Base-by-base conservation (phyloP, 2,113 vertebrate species). In the Lucifuga dentata region DNA sequence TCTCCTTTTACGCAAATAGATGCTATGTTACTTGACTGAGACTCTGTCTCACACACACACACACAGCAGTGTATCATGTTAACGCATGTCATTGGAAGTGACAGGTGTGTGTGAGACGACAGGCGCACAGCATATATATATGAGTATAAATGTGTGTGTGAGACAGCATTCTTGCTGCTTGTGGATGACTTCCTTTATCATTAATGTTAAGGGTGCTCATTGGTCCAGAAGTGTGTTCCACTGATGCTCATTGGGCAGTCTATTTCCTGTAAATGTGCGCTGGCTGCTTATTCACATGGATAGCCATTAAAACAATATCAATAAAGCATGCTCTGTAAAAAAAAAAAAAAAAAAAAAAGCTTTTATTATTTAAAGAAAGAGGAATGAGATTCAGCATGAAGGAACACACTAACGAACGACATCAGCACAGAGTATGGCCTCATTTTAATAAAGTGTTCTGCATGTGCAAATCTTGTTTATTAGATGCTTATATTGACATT, bases 211-310 rank as follows among this genome's bases (percentile, higher is more conserved):
- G 58, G 56, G 76, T 85, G 78, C 73, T 89, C 81, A 81, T 84
- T 84, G 86, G 85, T 87, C 76, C 84, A 89, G 89, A 88, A 88
- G 71, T 21, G 11, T 17, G 40, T 84, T 72, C 35, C 44, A 8
- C 23, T 60, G 41, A 84, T 78, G 83, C 40, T 86, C 74, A 76
- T 80, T 86, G 78, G 45, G 62, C 61, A 5, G 76, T 74, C 80
- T 66, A 68, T 73, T 3, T 20, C 19, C 50, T 17, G 11, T 50
- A 41, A 64, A 3, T 43, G 46, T 74, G 7, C 44, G 60, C 11
- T 17, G n/a, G 60, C 52, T 68, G 43, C 80, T 80, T 70, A 48
- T 44, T 79, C 52, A 56, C 17, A 46, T 52, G 43, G 39, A 60
- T 21, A n/a, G 51, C 21, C 16, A 32, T 59, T 58, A n/a, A n/a